Conservation (phyloP, 2,888 invertebrate species). For the Mythimna pallens region DNA sequence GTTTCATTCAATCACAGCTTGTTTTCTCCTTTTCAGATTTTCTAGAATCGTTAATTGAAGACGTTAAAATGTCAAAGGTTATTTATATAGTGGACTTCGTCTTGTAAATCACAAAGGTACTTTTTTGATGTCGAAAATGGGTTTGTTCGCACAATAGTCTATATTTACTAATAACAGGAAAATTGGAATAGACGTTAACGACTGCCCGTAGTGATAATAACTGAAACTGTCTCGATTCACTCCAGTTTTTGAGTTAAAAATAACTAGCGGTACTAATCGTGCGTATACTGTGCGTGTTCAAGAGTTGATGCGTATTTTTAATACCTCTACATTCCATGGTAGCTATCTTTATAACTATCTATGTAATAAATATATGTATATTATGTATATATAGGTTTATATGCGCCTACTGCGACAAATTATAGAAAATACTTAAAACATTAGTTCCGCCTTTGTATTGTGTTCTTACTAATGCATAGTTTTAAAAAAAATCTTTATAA, state of each 20-base stretch:
- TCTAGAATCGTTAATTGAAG: conserved; percentile 10
- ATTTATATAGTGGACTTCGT: conserved; percentile 44
- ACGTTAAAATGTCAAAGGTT: conserved; percentile 21
- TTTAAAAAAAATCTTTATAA: too few relatives aligned
- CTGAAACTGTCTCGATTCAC: conserved; percentile 23
- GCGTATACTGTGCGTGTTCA: conserved; percentile 1
- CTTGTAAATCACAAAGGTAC: conserved; percentile 24
- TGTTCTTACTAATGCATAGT: too few relatives aligned
- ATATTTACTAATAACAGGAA: conserved; percentile 20
- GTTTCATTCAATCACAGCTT: conserved; percentile 37
- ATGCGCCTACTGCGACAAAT: too few relatives aligned
- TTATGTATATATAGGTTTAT: too few relatives aligned
- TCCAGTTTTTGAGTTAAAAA: conserved; percentile 29
- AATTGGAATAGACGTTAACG: conserved; percentile 8
- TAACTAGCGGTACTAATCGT: conserved; percentile 2
- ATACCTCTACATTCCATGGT: conserved; percentile 5
- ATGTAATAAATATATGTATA: neutral
- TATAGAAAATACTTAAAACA: too few relatives aligned
- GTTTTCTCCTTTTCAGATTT: conserved; percentile 27
- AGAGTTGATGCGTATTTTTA: conserved; percentile 36
- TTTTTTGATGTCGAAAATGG: conserved; percentile 20
- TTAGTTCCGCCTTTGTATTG: too few relatives aligned
- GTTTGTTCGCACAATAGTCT: conserved; percentile 18
- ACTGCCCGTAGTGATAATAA: conserved; percentile 18
- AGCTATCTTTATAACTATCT: neutral